Evolutionary conservation across 2,797 vertebrate genomes (phyloP).

Genomic region (Novumbra hubbsi): DNA sequence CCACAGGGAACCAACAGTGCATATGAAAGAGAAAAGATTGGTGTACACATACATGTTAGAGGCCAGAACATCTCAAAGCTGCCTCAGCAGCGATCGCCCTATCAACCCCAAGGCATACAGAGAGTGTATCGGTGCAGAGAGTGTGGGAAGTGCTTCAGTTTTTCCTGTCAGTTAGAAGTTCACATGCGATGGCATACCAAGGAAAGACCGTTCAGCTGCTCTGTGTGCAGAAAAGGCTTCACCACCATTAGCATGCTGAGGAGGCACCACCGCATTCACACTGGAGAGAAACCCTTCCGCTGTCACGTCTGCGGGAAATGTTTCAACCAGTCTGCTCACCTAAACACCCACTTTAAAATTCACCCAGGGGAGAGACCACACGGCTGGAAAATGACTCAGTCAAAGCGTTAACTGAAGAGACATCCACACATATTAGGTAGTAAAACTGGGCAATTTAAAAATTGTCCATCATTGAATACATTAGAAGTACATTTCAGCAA

Average conservation of each 20-base stretch:
- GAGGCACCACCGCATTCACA: conserved; percentile 72
- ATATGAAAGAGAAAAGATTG: conserved; percentile 35
- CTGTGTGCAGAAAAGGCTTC: conserved; percentile 68
- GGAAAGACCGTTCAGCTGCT: conserved; percentile 69
- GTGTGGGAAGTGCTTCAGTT: conserved; percentile 70
- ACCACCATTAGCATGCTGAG: conserved; percentile 70
- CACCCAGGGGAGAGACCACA: conserved; percentile 58
- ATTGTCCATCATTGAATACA: neutral
- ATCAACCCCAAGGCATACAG: conserved; percentile 47
- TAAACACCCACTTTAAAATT: conserved; percentile 70
- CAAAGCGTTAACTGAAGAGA: neutral
- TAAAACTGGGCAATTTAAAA: neutral
- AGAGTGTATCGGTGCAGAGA: conserved; percentile 67
- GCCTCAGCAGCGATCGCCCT: conserved; percentile 33
- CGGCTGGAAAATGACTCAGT: conserved; percentile 36
- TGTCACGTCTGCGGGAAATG: conserved; percentile 70
- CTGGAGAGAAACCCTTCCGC: conserved; percentile 67
- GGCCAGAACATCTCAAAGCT: conserved; percentile 37
- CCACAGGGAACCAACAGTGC: conserved; percentile 29
- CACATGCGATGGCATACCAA: conserved; percentile 76
- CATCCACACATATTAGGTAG: neutral
- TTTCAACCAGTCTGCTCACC: conserved; percentile 71
- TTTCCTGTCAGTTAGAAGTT: conserved; percentile 71
- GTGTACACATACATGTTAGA: conserved; percentile 36
- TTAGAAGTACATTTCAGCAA: neutral